These are phyloP conservation scores for Sylvietta virens DNA, from an alignment of 2,113 vertebrate species.

Conservation along the genomic window DNA sequence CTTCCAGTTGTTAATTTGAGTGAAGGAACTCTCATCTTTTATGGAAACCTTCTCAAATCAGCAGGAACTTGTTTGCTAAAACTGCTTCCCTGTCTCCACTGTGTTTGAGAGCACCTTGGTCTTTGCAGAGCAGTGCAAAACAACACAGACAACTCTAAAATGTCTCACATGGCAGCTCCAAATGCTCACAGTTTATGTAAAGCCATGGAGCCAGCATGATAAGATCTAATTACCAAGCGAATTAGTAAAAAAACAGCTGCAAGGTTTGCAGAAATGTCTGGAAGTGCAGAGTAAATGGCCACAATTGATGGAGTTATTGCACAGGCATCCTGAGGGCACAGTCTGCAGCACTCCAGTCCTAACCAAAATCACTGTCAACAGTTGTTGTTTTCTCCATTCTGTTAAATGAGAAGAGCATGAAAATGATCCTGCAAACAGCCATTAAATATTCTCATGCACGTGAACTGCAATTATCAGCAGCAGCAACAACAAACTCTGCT, in stretches of 20 bases:
- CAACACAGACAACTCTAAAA: not conserved
- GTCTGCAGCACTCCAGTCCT: conserved; percentile 22
- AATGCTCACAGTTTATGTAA: conserved; percentile 60
- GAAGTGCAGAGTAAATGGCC: conserved; percentile 38
- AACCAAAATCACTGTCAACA: conserved; percentile 42
- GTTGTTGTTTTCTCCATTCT: conserved; percentile 27
- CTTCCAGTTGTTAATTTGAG: not conserved
- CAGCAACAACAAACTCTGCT: conserved; percentile 44
- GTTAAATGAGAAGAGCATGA: conserved; percentile 34
- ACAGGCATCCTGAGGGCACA: conserved; percentile 54
- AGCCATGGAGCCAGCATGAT: conserved; percentile 60
- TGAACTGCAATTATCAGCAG: conserved; percentile 56
- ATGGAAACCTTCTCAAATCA: not conserved
- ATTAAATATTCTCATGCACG: conserved; percentile 30
- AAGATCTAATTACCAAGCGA: conserved; percentile 62
- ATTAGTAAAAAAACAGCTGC: conserved; percentile 64
- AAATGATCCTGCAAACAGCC: conserved; percentile 39
- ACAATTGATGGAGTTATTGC: conserved; percentile 55
- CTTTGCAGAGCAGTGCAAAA: not conserved
- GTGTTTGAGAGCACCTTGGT: not conserved
- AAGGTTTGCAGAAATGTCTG: conserved; percentile 65
- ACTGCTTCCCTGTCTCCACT: not conserved
- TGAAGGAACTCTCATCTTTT: not conserved
- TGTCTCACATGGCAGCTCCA: conserved; percentile 43
- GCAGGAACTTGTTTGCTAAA: not conserved